Evolutionary conservation across 2,113 vertebrate species (phyloP), one percentile per base, ranked within the genome.

Genomic region (Melanerpes formicivorus): DNA sequence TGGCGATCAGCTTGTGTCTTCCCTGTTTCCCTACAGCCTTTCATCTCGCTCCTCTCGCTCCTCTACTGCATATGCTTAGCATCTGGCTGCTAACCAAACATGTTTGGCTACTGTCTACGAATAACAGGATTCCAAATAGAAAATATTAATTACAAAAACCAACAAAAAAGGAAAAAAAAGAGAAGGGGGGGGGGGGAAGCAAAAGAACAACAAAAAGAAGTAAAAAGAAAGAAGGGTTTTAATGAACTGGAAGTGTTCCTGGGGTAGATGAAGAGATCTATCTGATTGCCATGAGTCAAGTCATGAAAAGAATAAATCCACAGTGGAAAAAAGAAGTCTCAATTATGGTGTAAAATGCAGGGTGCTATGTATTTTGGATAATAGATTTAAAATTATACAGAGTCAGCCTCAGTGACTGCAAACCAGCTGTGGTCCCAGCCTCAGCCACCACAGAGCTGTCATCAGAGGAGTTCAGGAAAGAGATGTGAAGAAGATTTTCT

Each of bases 21-120:
- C 84, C 60, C 77, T 90, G 84, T 94, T 92, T 92, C 88, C 84
- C 73, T 90, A 86, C 69, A 66, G 59, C 50, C 74, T 75, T 91
- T 67, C 83, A 87, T 80, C 82, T 92, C 69, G 5, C 83, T 90
- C 83, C 87, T 80, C 82, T 92, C 72, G 5, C 83, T 91, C 83
- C 87, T 92, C 88, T 95, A 65, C 83, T 93, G 93, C 78, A 62
- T 95, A 80, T 95, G 92, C 87, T 90, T 26, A 62, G 92, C 90
- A 95, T 94, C 93, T 95, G 96, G 67, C 95, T 93, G 80, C 87
- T 83, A 56, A 88, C 80, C 90, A 85, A 94, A 93, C 87, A 42
- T 9, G 10, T 64, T 93, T 59, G 79, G 63, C 84, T 91, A 23
- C 90, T 93, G 72, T 90, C 90, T 96, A 81, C 90, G 95, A 95